Evolutionary conservation across 2,797 vertebrate species (phyloP).

Genomic region (Cottoperca gobio): DNA sequence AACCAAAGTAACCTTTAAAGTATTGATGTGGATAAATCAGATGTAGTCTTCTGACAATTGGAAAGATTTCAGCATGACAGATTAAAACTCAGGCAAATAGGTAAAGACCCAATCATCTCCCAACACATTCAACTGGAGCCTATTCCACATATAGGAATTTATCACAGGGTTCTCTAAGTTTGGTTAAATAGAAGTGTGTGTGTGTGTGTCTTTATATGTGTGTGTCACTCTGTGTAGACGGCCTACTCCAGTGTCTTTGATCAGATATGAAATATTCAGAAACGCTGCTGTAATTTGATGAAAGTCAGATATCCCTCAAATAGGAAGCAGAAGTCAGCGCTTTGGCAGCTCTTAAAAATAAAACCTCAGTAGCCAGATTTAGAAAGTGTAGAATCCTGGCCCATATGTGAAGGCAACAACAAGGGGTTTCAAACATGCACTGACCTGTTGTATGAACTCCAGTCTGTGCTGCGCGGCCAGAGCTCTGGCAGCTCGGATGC

Average conservation of each 20-base stretch:
- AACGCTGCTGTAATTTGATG: conserved; percentile 93
- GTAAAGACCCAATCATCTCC: conserved; percentile 55
- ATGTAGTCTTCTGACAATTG: conserved; percentile 55
- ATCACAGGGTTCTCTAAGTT: conserved; percentile 42
- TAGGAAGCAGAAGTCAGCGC: conserved; percentile 93
- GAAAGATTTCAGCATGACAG: conserved; percentile 65
- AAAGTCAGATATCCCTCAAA: conserved; percentile 91
- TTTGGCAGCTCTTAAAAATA: conserved; percentile 90
- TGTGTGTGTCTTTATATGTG: conserved; percentile 21
- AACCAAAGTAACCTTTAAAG: conserved; percentile 70
- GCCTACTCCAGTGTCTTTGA: conserved; percentile 78
- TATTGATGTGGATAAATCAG: conserved; percentile 68
- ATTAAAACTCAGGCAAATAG: conserved; percentile 61
- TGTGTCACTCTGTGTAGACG: conserved; percentile 7
- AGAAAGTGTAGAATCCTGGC: conserved; percentile 82
- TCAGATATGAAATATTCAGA: conserved; percentile 95
- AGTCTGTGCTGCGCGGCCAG: conserved; percentile 88
- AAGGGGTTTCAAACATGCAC: conserved; percentile 86
- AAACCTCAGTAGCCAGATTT: conserved; percentile 87
- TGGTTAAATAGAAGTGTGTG: conserved; percentile 10
- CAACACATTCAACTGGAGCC: conserved; percentile 42
- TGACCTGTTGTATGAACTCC: conserved; percentile 95
- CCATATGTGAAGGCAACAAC: conserved; percentile 45
- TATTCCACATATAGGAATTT: conserved; percentile 35
- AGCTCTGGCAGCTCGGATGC: conserved; percentile 84